These are phyloP conservation scores for Microtus richardsoni DNA, from an alignment of 2,113 vertebrate species.

Conservation along the genomic window DNA sequence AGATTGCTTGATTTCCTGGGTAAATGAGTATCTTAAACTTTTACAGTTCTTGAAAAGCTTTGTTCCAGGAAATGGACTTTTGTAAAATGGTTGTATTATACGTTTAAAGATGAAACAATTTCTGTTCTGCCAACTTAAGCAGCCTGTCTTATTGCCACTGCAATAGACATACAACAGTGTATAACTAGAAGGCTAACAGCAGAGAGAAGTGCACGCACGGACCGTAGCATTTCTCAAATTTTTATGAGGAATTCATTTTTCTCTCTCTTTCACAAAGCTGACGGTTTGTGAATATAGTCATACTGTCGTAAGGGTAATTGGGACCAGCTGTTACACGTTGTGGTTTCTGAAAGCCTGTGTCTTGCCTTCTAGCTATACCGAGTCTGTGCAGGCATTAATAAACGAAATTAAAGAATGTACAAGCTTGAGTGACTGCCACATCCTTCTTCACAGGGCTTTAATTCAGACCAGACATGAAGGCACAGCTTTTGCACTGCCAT, in stretches of 20 bases:
- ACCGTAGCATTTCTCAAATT: constrained; percentile 57
- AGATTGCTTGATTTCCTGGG: background rate
- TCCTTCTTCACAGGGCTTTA: constrained; percentile 73
- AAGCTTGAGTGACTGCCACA: constrained; percentile 73
- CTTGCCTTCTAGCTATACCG: constrained; percentile 52
- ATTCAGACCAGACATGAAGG: constrained; percentile 72
- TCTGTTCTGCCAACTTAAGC: background rate
- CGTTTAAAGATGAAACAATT: constrained; percentile 35
- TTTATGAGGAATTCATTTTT: constrained; percentile 79
- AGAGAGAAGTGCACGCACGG: constrained; percentile 76
- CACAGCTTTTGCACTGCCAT: constrained; percentile 24
- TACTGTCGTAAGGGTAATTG: constrained; percentile 84
- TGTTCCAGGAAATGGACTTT: constrained; percentile 42
- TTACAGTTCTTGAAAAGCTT: constrained; percentile 48
- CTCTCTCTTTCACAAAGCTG: constrained; percentile 79
- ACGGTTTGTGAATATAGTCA: constrained; percentile 80
- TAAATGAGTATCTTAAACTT: constrained; percentile 36
- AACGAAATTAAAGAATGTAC: constrained; percentile 79
- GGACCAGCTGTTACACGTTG: constrained; percentile 84
- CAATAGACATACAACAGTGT: constrained; percentile 38
- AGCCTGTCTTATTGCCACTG: constrained; percentile 2
- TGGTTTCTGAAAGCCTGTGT: constrained; percentile 78
- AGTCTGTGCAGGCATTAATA: constrained; percentile 66
- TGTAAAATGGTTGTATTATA: background rate
- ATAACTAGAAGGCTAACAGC: constrained; percentile 67